Conservation (phyloP, 2,113 vertebrate genomes). For the Mola mola region DNA sequence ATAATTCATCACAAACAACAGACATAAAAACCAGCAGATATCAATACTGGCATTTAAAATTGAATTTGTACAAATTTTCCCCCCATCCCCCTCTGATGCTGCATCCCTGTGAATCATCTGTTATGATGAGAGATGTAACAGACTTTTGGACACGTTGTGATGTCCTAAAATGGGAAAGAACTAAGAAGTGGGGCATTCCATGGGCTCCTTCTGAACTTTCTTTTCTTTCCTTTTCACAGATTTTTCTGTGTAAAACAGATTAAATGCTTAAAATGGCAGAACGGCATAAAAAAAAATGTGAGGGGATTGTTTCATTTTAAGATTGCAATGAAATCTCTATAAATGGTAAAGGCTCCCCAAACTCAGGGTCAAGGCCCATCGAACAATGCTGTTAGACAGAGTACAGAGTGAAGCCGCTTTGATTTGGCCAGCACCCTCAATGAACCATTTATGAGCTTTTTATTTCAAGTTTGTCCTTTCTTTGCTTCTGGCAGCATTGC, state of each 20-base stretch:
- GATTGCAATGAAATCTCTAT: no score
- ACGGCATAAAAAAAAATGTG: no score
- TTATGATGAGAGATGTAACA: constrained; percentile 3
- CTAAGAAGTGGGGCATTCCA: background rate
- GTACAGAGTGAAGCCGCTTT: constrained; percentile 13
- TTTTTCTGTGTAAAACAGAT: background rate
- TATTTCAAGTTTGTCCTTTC: background rate
- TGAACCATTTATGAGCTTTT: background rate
- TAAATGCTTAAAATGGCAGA: no score
- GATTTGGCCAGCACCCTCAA: background rate
- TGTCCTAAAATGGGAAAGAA: constrained; percentile 53
- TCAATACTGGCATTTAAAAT: no score
- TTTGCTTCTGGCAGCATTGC: background rate
- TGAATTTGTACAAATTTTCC: no score
- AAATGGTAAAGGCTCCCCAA: constrained; percentile 36
- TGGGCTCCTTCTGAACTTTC: background rate
- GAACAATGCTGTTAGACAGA: no score
- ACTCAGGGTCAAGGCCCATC: no score
- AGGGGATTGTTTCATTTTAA: no score
- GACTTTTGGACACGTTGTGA: background rate
- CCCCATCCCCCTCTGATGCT: no score
- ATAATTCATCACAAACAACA: no score
- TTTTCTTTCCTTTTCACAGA: no score
- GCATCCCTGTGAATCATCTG: constrained; percentile 7
- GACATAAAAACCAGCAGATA: no score